These are phyloP conservation scores for Chloropsis cyanopogon DNA, from an alignment of 2,113 vertebrate genomes.

Conservation along the genomic window DNA sequence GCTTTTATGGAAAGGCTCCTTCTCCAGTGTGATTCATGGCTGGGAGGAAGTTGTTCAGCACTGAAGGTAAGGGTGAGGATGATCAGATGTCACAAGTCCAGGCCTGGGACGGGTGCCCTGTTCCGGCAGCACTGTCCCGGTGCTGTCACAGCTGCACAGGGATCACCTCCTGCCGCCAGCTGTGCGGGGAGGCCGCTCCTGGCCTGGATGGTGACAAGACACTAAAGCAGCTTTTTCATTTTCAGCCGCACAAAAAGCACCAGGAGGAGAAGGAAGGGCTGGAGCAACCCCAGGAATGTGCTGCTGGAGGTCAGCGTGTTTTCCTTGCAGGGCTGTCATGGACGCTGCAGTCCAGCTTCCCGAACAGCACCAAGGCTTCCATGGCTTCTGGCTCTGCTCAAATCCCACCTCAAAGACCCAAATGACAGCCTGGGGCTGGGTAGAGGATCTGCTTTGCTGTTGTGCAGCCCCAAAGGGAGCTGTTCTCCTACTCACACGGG, in stretches of 20 bases:
- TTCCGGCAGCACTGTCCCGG: background rate
- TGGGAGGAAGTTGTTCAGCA: background rate
- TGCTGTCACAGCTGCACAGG: background rate
- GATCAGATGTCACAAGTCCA: background rate
- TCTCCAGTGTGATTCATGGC: background rate
- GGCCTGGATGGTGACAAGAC: fast-evolving
- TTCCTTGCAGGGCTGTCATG: fast-evolving
- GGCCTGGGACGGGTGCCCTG: background rate
- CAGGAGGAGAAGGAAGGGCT: background rate
- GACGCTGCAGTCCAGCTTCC: background rate
- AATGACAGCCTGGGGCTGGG: background rate
- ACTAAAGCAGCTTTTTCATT: background rate
- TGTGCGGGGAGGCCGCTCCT: fast-evolving
- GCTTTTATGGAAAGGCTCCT: background rate
- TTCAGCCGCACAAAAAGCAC: background rate
- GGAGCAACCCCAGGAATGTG: background rate
- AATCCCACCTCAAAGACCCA: background rate
- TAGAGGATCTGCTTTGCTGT: background rate
- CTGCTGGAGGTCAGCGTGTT: background rate
- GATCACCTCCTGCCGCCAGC: background rate
- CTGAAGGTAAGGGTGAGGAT: background rate
- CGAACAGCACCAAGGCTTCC: background rate
- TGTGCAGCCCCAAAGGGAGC: background rate
- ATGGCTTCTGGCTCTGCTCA: background rate
- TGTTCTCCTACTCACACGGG: background rate